A percentile compares a stretch with the other conserved stretches of the same genome.
Conservation (phyloP, 1,140 invertebrate genomes). For the Calephelis nemesis region DNA sequence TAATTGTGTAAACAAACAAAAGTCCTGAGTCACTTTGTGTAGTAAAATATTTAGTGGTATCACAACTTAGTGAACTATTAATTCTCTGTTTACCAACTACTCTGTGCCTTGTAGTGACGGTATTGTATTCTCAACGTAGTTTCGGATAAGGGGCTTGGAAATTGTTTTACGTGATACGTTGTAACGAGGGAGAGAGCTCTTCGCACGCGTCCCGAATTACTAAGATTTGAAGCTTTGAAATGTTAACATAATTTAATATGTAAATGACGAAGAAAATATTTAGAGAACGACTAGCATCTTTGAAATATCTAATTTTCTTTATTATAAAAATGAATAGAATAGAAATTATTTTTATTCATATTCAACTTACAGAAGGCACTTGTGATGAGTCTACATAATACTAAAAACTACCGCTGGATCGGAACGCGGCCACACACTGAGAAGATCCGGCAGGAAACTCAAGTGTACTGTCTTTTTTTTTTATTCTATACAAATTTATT, state of each 20-base stretch:
- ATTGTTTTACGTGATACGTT: conserved; percentile 74
- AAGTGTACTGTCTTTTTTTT: too few relatives aligned
- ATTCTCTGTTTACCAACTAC: conserved; percentile 23
- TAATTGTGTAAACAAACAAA: too few relatives aligned
- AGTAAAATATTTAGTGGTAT: background rate
- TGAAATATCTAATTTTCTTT: too few relatives aligned
- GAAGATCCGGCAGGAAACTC: too few relatives aligned
- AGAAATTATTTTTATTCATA: too few relatives aligned
- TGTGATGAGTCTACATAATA: too few relatives aligned
- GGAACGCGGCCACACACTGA: too few relatives aligned
- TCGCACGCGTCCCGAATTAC: conserved; percentile 47
- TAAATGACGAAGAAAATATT: conserved; percentile 20
- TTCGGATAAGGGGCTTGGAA: conserved; percentile 64
- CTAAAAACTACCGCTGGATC: too few relatives aligned
- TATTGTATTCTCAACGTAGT: conserved; percentile 57
- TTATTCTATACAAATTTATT: too few relatives aligned
- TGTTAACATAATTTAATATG: conserved; percentile 39
- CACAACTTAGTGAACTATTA: background rate
- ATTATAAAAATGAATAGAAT: too few relatives aligned
- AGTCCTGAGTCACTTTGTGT: background rate
- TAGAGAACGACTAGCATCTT: background rate
- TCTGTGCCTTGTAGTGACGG: conserved; percentile 37
- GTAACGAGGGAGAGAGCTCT: conserved; percentile 55
- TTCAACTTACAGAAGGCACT: too few relatives aligned
- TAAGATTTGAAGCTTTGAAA: conserved; percentile 40